Base-by-base conservation (phyloP, 2,113 vertebrate genomes). In the Circaetus gallicus region DNA sequence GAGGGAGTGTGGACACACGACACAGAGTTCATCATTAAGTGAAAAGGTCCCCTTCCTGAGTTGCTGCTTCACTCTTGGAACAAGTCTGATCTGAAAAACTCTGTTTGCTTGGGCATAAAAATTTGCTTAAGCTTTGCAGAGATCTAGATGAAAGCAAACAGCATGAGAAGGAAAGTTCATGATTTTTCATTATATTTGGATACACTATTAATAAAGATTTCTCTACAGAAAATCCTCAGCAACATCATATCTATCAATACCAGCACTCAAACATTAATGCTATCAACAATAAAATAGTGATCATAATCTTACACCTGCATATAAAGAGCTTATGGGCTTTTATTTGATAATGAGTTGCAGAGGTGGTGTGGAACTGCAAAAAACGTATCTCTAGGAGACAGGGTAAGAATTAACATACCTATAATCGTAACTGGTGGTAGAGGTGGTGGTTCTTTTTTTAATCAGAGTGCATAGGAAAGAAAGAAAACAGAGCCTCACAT, bases 171-270 rank as follows among this genome's bases (percentile, higher is more conserved):
- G 24, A 45, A 67, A 81, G 20, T 92, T 95, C 55, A 31, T 85
- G 65, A 29, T 49, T 90, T 96, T 95, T 95, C 95, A 84, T 95
- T 96, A 83, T 87, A 73, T 74, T 93, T 96, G 40, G 56, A 85
- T 86, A 95, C 53, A 65, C 67, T 83, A 42, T 82, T 96, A 97
- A 96, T 69, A 96, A 94, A 95, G 49, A 90, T 90, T 95, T 96
- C 90, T 95, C 11, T 3, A 67, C 56, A 72, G 73, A 78, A 96
- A 97, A 98, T 95, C 86, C 81, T 93, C 36, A 28, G 5, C 50
- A 81, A 24, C 74, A 29, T 45, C 34, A 1, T 62, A 67, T 70
- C 78, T 93, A 63, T 95, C 89, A 88, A 91, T 82, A 93, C 4
- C 55, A 95, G 31, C 53, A 65, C 82, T 97, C 81, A 29, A 73